phyloP scores from a whole-genome alignment of 2,113 vertebrate genomes.

The Otus sunia region DNA sequence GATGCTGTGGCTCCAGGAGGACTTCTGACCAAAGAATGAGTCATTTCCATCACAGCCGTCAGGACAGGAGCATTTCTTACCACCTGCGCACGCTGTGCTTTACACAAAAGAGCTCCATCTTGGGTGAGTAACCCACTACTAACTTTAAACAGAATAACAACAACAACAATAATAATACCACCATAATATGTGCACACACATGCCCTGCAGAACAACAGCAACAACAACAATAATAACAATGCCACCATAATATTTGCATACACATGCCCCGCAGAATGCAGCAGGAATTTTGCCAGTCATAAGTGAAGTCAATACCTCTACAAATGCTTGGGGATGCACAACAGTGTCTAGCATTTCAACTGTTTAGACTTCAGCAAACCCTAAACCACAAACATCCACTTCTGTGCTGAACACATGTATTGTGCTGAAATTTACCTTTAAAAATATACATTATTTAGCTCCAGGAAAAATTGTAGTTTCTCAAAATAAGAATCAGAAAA shows the following conservation, averaged over 20 bases:
- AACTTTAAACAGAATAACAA: neutral
- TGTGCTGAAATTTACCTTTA: neutral
- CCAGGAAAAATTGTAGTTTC: neutral
- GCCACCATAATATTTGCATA: neutral
- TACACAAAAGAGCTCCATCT: neutral
- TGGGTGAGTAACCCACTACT: neutral
- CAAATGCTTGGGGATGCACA: neutral
- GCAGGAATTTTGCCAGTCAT: neutral
- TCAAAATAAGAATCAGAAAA: neutral
- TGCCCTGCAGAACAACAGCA: neutral
- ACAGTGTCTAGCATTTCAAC: neutral
- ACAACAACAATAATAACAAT: neutral
- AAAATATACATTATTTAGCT: neutral
- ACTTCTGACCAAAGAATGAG: neutral
- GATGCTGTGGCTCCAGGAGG: neutral
- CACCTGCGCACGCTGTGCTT: neutral
- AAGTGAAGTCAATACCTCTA: neutral
- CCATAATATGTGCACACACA: neutral
- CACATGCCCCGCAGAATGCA: neutral
- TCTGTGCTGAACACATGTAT: neutral
- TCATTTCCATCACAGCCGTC: neutral
- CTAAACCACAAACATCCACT: neutral
- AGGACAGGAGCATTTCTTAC: neutral
- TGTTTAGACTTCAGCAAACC: neutral
- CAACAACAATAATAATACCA: neutral